A percentile compares a stretch with the other conserved stretches of the same genome.
Conservation (phyloP, 2,888 invertebrate species). For the Helobdella robusta region DNA sequence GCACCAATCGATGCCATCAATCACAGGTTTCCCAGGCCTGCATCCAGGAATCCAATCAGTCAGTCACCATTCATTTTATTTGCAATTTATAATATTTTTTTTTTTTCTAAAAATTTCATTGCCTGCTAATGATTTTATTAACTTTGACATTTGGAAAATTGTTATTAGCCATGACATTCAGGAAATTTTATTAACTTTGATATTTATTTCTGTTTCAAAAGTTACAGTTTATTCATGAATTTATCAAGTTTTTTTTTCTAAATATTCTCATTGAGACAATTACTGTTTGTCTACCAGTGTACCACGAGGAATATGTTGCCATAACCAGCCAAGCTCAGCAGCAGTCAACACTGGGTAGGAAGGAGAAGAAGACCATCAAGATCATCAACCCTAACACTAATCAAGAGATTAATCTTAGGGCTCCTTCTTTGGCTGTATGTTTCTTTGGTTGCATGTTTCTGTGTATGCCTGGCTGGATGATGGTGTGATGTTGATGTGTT, state of each 20-base stretch:
- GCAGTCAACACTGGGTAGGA: conserved; percentile 8
- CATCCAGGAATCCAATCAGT: no score
- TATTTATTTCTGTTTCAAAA: no score
- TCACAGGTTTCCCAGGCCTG: no score
- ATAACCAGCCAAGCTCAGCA: neutral
- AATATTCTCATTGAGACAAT: neutral
- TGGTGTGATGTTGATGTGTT: neutral
- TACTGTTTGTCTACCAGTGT: conserved; percentile 3
- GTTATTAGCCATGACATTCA: no score
- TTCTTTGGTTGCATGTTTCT: no score
- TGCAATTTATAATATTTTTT: no score
- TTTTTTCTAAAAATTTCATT: no score
- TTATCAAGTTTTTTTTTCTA: neutral
- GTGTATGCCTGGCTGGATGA: neutral
- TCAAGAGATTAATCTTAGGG: conserved; percentile 7
- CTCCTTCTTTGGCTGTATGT: neutral
- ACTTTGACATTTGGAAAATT: no score
- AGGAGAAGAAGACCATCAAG: conserved; percentile 21
- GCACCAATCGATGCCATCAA: no score
- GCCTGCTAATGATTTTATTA: no score
- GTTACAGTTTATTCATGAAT: neutral
- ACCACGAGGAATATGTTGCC: neutral
- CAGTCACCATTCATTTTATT: no score
- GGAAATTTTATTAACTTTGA: no score
- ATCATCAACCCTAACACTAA: conserved; percentile 25